These are phyloP conservation scores for Delphinus delphis DNA, from an alignment of 2,113 vertebrate species.

Conservation along the genomic window DNA sequence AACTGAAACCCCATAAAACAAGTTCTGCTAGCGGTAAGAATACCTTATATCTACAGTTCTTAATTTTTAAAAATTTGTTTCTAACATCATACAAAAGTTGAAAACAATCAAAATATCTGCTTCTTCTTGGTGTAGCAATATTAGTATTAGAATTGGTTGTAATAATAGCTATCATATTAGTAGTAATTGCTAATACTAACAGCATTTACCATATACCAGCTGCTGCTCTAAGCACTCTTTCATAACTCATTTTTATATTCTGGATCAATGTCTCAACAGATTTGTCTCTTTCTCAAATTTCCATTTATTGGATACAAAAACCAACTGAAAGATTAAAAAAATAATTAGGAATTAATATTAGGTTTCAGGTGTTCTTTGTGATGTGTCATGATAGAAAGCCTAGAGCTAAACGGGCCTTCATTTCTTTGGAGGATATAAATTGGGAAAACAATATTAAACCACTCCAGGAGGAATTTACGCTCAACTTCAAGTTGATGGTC, in stretches of 20 bases:
- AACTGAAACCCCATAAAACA: neutral
- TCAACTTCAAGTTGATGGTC: neutral
- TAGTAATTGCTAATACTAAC: neutral
- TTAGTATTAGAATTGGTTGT: neutral
- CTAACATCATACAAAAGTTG: neutral
- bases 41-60: neutral
- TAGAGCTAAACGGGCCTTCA: neutral
- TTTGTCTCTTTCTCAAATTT: neutral
- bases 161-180: neutral
- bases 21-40: neutral
- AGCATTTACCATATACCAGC: neutral
- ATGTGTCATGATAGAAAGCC: neutral
- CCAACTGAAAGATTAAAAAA: neutral
- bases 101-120: neutral
- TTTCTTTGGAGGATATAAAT: neutral
- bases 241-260: neutral
- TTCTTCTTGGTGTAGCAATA: neutral
- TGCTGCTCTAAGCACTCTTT: neutral
- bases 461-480: neutral
- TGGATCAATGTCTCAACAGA: neutral
- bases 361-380: conserved; percentile 3
- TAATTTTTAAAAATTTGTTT: neutral
- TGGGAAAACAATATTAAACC: neutral
- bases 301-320: neutral
- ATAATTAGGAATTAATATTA: neutral